Evolutionary conservation across 2,797 vertebrate genomes (phyloP), one percentile per base, ranked within the genome.

Genomic region (Cynodonichthys magdalenae): DNA sequence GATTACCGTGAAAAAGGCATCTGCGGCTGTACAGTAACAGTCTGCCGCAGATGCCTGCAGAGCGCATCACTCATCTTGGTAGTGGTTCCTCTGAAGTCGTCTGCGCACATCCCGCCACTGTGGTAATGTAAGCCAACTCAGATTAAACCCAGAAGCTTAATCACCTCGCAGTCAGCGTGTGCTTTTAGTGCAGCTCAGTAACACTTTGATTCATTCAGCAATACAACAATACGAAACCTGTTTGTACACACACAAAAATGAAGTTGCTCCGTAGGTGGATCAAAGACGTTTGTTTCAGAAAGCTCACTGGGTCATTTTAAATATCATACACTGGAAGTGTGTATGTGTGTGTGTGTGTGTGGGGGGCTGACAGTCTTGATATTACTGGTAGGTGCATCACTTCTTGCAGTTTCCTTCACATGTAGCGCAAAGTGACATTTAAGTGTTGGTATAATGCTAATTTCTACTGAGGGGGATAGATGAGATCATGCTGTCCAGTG

Each of bases 181-280:
- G 59, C 41, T 1, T 78, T 68, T 75, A 78, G 55, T 81, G 85
- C 65, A 75, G 71, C 55, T 75, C 71, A 10, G 67, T 73, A 59
- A 75, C 73, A 78, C 90, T 90, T 92, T 92, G 87, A 91, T 91
- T 92, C 87, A 92, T 92, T 91, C 86, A 89, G 53, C 67, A 86
- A 80, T 75, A 73, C 59, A 84, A 71, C 80, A 81, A 80, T 73
- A 66, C 66, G 82, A 83, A 89, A 89, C 82, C 57, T 47, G 57
- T 83, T 53, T 19, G 51, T 53, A 47, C 63, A 66, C 67, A 42
- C 24, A 36, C 9, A 63, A 56, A 73, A 39, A 63, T 63, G 68
- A 69, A 81, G 75, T 58, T 2, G 31, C 42, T 66, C 34, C 1
- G 53, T 53, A 60, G 74, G 53, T 46, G 49, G 64, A 86, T 81